Base-by-base conservation (phyloP, 2,888 invertebrate genomes). In the Heteromurus nitidus region DNA sequence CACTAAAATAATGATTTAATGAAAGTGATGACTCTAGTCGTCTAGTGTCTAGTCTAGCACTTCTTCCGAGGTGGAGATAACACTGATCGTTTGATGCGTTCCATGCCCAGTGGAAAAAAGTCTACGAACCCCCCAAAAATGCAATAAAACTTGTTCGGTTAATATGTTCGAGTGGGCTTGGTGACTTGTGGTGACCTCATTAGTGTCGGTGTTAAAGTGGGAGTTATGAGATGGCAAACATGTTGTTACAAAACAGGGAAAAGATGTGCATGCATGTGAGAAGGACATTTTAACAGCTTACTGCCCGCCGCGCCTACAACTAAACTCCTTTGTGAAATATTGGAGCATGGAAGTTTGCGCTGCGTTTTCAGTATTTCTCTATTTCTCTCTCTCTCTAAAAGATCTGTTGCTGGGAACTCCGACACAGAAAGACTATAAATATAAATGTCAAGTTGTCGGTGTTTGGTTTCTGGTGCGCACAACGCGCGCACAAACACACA, bases 121-220 rank as follows among this genome's bases (percentile, higher is more conserved):
- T n/a, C n/a, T n/a, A n/a, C n/a, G n/a, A n/a, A n/a, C n/a, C n/a
- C n/a, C n/a, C n/a, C n/a, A n/a, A n/a, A n/a, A n/a, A n/a, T n/a
- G n/a, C n/a, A n/a, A n/a, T n/a, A n/a, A n/a, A n/a, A n/a, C n/a
- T n/a, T n/a, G n/a, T n/a, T n/a, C n/a, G n/a, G n/a, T n/a, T n/a
- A n/a, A 5, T 50, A 11, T 16, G 44, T n/a, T 55, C 16, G 55
- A 68, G 67, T 68, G 67, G 62, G 77, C 50, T 67, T 58, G 73
- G 67, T 80, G 73, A 68, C 80, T 80, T 80, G 73, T 60, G 80
- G 80, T 80, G 80, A 80, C 80, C 80, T 80, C 80, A 80, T 80
- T 80, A 80, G 73, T 80, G 80, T 80, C 80, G 65, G 47, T 67
- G 58, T 67, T 73, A 73, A 80, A 80, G 80, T 80, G 73, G 80